Evolutionary conservation across 2,797 vertebrate genomes (phyloP), one percentile per base, ranked within the genome.

Genomic region (Gastrophryne carolinensis): DNA sequence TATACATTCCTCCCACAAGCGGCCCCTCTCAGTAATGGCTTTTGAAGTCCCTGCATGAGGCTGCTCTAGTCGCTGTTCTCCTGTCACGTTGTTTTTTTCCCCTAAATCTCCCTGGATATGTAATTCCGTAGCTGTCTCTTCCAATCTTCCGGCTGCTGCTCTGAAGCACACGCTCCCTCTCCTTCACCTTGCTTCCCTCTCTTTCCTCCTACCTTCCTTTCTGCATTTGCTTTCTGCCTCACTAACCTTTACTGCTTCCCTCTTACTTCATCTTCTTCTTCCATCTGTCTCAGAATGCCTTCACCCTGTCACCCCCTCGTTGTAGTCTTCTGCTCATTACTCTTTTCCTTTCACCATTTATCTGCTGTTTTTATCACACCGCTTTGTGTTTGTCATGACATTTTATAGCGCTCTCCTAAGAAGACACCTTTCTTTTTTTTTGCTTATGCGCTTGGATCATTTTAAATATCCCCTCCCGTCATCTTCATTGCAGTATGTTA

Each of bases 71-170:
- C 58, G 70, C 74, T 77, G 66, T 71, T 70, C 74, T 77, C 35
- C 74, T 77, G 74, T 77, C 74, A 77, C 74, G 50, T 77, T 77
- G 66, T 71, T 77, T 77, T 76, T 77, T 77, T 77, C 67, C 60
- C 39, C 67, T 71, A 71, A 77, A 77, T 71, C 74, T 77, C 74
- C 50, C 66, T 77, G 74, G 74, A 77, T 77, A 64, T 77, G 67
- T 77, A 77, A 77, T 77, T 77, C 60, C 74, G 74, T 77, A 71
- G 66, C 74, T 77, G 74, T 77, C 74, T 77, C 74, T 77, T 77
- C 67, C 74, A 77, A 77, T 77, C 58, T 71, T 77, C 74, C 60
- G 37, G 74, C 58, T 62, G 58, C 60, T 77, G 74, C 74, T 64
- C 66, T 77, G 74, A 77, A 56, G 58, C 41, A 13, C 26, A 27